A percentile compares a stretch with the other conserved stretches of the same genome.
phyloP scores from a whole-genome alignment of 1,140 invertebrate genomes.

The Leptonema lineaticorne region DNA sequence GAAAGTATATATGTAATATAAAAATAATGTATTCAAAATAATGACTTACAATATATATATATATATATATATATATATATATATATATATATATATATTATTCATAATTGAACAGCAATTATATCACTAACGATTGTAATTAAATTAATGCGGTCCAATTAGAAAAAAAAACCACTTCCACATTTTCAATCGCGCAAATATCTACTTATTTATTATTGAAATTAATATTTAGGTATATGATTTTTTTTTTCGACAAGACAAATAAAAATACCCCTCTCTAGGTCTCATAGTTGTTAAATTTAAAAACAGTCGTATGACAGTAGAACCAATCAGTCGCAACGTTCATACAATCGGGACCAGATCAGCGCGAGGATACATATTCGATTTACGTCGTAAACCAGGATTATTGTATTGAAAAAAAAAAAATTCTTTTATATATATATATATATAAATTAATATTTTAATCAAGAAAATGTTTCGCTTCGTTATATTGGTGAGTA shows the following conservation, averaged over 20 bases:
- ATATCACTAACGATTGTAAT: too few relatives aligned
- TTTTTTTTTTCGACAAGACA: background rate
- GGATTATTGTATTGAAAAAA: background rate
- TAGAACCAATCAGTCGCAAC: constrained; percentile 11
- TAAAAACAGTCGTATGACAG: constrained; percentile 25
- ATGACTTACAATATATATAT: too few relatives aligned
- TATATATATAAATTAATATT: background rate
- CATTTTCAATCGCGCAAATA: too few relatives aligned
- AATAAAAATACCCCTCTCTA: constrained; percentile 22
- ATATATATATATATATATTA: too few relatives aligned
- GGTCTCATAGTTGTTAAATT: constrained; percentile 20
- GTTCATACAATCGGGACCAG: constrained; percentile 24
- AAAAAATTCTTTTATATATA: background rate
- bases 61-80: too few relatives aligned
- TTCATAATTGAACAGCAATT: too few relatives aligned
- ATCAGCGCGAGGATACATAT: constrained; percentile 26
- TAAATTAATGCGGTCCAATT: background rate
- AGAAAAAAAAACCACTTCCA: background rate
- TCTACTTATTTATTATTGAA: too few relatives aligned
- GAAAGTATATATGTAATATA: too few relatives aligned
- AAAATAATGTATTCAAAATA: too few relatives aligned
- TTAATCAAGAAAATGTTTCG: background rate
- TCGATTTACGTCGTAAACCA: background rate
- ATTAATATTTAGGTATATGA: too few relatives aligned
- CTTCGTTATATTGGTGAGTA: background rate